Evolutionary conservation across 2,113 vertebrate species (phyloP).

Genomic region (Gnathonemus echidnorhynchus): DNA sequence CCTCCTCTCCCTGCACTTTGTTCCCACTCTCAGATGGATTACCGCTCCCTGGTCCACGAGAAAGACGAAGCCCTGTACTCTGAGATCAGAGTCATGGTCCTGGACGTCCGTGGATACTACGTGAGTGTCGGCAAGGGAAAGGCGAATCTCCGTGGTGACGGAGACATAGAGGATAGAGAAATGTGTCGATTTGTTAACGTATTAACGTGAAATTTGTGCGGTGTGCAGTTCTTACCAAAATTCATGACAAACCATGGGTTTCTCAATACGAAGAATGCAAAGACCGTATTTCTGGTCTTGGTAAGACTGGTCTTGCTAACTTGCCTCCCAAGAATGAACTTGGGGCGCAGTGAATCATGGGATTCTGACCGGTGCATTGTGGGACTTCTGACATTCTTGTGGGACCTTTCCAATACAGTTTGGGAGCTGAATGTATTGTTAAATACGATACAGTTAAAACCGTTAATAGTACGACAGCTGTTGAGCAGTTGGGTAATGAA

Average conservation of each 20-base stretch:
- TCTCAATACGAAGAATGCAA: not conserved
- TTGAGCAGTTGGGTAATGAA: not conserved
- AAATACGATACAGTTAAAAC: not conserved
- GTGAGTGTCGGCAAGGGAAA: slow-evolving; percentile 54
- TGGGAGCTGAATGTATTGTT: not conserved
- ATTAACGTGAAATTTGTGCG: not conserved
- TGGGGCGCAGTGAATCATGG: not conserved
- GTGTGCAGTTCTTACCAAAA: not conserved
- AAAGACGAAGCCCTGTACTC: slow-evolving; percentile 66
- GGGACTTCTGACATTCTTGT: not conserved
- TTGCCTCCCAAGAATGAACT: not conserved
- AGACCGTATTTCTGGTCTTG: not conserved
- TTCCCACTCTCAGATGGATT: slow-evolving; percentile 74
- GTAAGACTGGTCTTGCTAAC: not conserved
- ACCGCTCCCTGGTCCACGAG: slow-evolving; percentile 73
- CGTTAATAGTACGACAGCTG: not conserved
- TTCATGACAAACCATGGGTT: not conserved
- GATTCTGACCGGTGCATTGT: not conserved
- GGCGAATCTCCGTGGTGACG: not conserved
- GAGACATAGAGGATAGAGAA: not conserved
- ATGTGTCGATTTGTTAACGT: not conserved
- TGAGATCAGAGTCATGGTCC: slow-evolving; percentile 65
- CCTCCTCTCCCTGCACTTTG: not conserved
- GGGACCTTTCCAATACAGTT: not conserved
- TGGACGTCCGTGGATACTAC: slow-evolving; percentile 76